Evolutionary conservation across 2,888 invertebrate genomes (phyloP).

Genomic region (Drosophila suboccidentalis): DNA sequence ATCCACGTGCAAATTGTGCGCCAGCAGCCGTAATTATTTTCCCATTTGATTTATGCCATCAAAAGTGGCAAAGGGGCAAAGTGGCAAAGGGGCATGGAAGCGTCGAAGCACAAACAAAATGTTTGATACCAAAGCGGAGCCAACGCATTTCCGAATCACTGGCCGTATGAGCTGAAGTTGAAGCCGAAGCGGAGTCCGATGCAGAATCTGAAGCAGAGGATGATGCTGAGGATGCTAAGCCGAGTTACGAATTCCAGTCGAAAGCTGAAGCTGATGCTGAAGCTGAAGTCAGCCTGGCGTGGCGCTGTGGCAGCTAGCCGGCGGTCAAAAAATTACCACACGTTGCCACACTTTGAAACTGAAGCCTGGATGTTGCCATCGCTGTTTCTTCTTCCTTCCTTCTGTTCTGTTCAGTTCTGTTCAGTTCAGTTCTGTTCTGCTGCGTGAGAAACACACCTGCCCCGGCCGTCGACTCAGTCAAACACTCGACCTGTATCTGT

Average conservation of each 20-base stretch:
- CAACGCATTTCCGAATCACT: conserved; percentile 71
- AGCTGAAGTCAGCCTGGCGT: conserved; percentile 55
- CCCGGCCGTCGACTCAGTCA: conserved; percentile 29
- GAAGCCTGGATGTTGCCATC: conserved; percentile 44
- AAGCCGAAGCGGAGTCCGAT: conserved; percentile 9
- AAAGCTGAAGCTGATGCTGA: neutral
- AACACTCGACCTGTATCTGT: conserved; percentile 66
- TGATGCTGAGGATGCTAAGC: neutral
- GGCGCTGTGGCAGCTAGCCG: conserved; percentile 58
- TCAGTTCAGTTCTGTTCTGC: conserved; percentile 11
- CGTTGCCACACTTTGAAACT: conserved; percentile 76
- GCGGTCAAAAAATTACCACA: conserved; percentile 66
- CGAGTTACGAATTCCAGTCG: neutral
- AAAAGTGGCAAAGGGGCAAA: conserved; percentile 35
- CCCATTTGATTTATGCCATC: conserved; percentile 81
- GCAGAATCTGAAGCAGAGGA: conserved; percentile 4
- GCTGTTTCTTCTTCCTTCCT: neutral
- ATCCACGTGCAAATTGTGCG: conserved; percentile 79
- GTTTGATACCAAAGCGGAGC: conserved; percentile 21
- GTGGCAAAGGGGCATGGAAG: conserved; percentile 1
- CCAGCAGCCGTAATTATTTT: conserved; percentile 82
- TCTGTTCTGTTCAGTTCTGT: no score
- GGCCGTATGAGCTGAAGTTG: conserved; percentile 52
- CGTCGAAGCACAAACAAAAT: conserved; percentile 9
- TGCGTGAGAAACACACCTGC: conserved; percentile 82